phyloP scores from a whole-genome alignment of 2,888 invertebrate species.

The Thera obeliscata region DNA sequence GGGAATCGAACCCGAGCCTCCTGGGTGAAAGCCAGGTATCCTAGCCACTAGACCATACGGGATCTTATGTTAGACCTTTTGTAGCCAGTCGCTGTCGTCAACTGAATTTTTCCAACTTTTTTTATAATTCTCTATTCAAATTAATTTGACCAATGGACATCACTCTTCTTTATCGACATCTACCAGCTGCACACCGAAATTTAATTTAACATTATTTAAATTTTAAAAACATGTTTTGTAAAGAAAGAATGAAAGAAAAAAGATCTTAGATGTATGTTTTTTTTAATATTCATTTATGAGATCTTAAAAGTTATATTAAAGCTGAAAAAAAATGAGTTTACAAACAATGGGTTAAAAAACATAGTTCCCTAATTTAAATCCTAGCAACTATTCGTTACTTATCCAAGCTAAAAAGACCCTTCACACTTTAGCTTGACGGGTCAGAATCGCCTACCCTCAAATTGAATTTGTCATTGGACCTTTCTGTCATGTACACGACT shows the following conservation, averaged over 20 bases:
- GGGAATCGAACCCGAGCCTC: slow-evolving; percentile 91
- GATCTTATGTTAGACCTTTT: slow-evolving; percentile 49
- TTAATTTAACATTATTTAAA: neutral
- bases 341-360: slow-evolving; percentile 7
- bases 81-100: neutral
- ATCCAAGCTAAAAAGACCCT: slow-evolving; percentile 9
- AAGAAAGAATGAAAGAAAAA: neutral
- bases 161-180: neutral
- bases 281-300: too few species aligned
- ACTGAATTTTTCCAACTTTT: neutral
- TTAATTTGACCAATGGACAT: neutral
- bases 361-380: slow-evolving; percentile 10
- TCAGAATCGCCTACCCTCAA: slow-evolving; percentile 28
- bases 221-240: neutral
- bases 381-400: slow-evolving; percentile 13
- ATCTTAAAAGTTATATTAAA: too few species aligned
- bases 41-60: slow-evolving; percentile 89
- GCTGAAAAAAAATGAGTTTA: neutral
- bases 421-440: slow-evolving; percentile 10
- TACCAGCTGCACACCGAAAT: neutral
- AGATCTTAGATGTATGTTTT: too few species aligned
- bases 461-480: slow-evolving; percentile 38
- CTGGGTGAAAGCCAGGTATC: slow-evolving; percentile 90
- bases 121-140: neutral
- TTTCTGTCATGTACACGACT: slow-evolving; percentile 42